These are phyloP conservation scores for Sarcoramphus papa DNA, from an alignment of 2,797 vertebrate species.

Conservation along the genomic window DNA sequence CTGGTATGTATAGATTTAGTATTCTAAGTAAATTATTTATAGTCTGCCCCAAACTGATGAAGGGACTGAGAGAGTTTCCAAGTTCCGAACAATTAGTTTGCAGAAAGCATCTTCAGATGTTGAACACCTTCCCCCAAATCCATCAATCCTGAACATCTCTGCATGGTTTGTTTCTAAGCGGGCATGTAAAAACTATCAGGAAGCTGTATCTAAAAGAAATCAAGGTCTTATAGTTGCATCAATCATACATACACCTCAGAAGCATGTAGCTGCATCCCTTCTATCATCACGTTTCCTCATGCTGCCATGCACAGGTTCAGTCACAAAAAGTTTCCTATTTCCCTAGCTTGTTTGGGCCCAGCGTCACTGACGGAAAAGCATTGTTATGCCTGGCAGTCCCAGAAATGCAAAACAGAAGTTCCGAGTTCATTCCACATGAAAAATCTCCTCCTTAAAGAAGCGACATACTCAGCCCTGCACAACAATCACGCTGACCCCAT, in stretches of 20 bases:
- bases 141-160: neutral
- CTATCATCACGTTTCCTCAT: neutral
- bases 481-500: neutral
- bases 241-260: neutral
- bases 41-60: neutral
- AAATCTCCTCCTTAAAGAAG: neutral
- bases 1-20: neutral
- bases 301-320: neutral
- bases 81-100: fast-evolving
- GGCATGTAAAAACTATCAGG: neutral
- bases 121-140: neutral
- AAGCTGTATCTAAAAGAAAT: neutral
- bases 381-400: neutral
- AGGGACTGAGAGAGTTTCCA: neutral
- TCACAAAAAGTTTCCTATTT: neutral
- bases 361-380: neutral
- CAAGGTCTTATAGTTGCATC: neutral
- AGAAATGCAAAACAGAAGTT: neutral
- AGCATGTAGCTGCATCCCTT: neutral
- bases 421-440: neutral
- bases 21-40: neutral
- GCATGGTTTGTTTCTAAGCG: neutral
- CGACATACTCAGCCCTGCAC: neutral
- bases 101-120: neutral
- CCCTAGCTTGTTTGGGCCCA: neutral